Evolutionary conservation across 2,888 invertebrate species (phyloP).

Genomic region (Onchidella celtica): DNA sequence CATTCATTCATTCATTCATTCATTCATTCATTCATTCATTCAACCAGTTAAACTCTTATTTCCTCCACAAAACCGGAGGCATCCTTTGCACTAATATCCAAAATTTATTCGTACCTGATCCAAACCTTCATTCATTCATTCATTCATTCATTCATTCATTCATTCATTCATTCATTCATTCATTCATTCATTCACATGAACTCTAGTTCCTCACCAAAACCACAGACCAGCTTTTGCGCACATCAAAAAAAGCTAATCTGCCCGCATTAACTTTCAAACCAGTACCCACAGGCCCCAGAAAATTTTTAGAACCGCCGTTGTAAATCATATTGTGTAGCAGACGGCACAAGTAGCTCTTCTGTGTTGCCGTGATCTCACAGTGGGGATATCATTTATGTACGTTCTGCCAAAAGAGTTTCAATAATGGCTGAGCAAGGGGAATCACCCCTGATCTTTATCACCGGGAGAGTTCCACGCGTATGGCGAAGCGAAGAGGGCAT

Average conservation of each 20-base stretch:
- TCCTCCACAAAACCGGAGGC: too few relatives aligned
- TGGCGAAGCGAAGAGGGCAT: background rate
- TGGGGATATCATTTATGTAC: background rate
- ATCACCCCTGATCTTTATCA: background rate
- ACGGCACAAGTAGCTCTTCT: background rate
- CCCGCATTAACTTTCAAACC: background rate
- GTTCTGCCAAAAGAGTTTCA: background rate
- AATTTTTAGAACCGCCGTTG: background rate
- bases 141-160: background rate
- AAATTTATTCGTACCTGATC: too few relatives aligned
- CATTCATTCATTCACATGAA: too few relatives aligned
- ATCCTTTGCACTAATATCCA: too few relatives aligned
- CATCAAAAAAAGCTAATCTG: too few relatives aligned
- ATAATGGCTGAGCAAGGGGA: background rate
- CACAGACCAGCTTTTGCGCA: background rate
- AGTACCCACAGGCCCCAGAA: background rate
- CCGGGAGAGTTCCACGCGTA: background rate
- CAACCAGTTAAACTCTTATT: too few relatives aligned
- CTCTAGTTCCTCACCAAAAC: background rate
- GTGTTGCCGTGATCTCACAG: background rate
- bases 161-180: too few relatives aligned
- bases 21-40: background rate
- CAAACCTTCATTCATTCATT: background rate
- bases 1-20: background rate
- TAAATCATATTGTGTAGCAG: background rate